A percentile compares a stretch with the other conserved stretches of the same genome.
These are phyloP conservation scores for Athene noctua DNA, from an alignment of 2,113 vertebrate species.

Conservation along the genomic window DNA sequence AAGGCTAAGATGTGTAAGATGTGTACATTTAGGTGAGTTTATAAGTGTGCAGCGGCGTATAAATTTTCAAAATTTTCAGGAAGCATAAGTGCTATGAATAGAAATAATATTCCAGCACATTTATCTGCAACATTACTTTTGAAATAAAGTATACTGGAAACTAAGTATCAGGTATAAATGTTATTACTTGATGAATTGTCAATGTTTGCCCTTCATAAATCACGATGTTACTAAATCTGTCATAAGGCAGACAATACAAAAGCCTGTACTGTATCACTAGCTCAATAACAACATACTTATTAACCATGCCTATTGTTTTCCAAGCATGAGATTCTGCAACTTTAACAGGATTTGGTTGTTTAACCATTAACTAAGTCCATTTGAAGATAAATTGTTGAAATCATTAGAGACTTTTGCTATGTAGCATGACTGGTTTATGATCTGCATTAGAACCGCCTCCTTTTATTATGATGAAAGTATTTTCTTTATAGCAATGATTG, in stretches of 20 bases:
- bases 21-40: neutral
- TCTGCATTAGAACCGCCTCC: neutral
- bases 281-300: neutral
- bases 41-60: neutral
- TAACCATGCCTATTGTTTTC: constrained; percentile 59
- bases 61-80: constrained; percentile 5
- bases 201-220: constrained; percentile 73
- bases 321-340: neutral
- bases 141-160: constrained; percentile 64
- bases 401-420: neutral
- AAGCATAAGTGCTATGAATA: neutral
- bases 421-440: neutral
- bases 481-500: constrained; percentile 50
- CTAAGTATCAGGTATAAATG: constrained; percentile 66
- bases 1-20: neutral
- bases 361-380: constrained; percentile 15
- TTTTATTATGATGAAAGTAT: neutral
- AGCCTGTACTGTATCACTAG: constrained; percentile 15
- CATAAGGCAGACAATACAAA: constrained; percentile 63
- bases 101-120: neutral
- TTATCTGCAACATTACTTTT: constrained; percentile 63
- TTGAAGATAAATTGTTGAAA: constrained; percentile 35
- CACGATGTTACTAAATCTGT: constrained; percentile 65
- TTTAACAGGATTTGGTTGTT: neutral
- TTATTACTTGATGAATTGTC: constrained; percentile 57